These are phyloP conservation scores for Oncorhynchus tshawytscha DNA, from an alignment of 2,113 vertebrate species.

Conservation along the genomic window DNA sequence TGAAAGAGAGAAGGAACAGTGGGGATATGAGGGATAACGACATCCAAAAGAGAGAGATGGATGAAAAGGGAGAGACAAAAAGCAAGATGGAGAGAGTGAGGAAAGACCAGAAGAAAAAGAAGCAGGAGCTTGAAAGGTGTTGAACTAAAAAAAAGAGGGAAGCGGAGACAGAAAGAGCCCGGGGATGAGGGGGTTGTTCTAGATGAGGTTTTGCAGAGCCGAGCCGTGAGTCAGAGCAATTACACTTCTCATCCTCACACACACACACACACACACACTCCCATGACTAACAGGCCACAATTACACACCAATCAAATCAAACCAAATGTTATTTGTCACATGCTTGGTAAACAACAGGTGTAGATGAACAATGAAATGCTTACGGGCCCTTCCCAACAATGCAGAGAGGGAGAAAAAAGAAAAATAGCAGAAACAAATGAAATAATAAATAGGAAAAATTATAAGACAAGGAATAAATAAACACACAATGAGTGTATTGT, in stretches of 20 bases:
- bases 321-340: too few relatives aligned
- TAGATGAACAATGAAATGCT: too few relatives aligned
- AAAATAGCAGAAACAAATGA: too few relatives aligned
- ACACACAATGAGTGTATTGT: too few relatives aligned
- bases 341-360: too few relatives aligned
- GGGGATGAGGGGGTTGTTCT: neutral
- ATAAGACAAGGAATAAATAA: too few relatives aligned
- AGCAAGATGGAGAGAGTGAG: neutral
- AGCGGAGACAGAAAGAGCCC: neutral
- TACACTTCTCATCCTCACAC: slow-evolving; percentile 31
- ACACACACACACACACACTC: neutral
- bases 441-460: too few relatives aligned
- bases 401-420: too few relatives aligned
- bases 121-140: neutral
- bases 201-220: slow-evolving; percentile 27
- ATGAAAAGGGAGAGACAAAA: neutral
- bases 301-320: neutral
- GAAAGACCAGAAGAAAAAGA: neutral
- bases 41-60: neutral
- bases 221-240: slow-evolving; percentile 37
- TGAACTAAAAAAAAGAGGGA: neutral
- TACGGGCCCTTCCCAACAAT: too few relatives aligned
- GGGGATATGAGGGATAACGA: too few relatives aligned
- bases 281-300: slow-evolving; percentile 11
- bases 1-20: neutral